These are phyloP conservation scores for Eueremaeus valkanovi DNA, from an alignment of 2,888 invertebrate genomes.

Conservation along the genomic window DNA sequence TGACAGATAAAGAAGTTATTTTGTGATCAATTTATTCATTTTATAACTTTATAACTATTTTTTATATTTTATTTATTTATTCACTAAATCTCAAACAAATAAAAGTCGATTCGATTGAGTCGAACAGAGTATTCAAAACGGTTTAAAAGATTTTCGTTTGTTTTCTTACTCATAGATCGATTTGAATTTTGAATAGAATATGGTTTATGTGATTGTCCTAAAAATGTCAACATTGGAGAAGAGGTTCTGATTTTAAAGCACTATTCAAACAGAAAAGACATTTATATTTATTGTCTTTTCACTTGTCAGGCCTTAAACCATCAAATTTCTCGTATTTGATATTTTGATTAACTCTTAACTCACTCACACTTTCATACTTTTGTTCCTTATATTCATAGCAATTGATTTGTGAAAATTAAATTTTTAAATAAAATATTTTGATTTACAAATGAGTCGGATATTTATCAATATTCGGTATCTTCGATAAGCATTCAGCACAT, in stretches of 20 bases:
- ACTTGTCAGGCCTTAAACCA: conserved; percentile 10
- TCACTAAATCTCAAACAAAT: not conserved
- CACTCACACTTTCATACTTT: no score
- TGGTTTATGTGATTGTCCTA: conserved; percentile 3
- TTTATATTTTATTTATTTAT: no score
- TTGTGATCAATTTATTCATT: no score
- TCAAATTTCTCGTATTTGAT: not conserved
- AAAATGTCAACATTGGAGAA: not conserved
- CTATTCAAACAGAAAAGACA: not conserved
- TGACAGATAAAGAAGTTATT: no score
- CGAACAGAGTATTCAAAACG: not conserved
- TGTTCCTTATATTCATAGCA: not conserved
- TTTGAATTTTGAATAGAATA: not conserved
- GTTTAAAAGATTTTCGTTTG: not conserved
- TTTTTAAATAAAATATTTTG: no score
- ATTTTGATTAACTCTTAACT: conserved; percentile 17
- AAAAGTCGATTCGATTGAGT: not conserved
- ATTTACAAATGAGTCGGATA: no score
- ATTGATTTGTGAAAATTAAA: not conserved
- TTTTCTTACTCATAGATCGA: not conserved
- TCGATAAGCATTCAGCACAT: no score
- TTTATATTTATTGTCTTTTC: conserved; percentile 4
- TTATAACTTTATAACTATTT: no score
- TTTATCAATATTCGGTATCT: no score
- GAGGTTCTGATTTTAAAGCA: not conserved